phyloP scores from a whole-genome alignment of 2,113 vertebrate genomes.

The Silurus meridionalis region DNA sequence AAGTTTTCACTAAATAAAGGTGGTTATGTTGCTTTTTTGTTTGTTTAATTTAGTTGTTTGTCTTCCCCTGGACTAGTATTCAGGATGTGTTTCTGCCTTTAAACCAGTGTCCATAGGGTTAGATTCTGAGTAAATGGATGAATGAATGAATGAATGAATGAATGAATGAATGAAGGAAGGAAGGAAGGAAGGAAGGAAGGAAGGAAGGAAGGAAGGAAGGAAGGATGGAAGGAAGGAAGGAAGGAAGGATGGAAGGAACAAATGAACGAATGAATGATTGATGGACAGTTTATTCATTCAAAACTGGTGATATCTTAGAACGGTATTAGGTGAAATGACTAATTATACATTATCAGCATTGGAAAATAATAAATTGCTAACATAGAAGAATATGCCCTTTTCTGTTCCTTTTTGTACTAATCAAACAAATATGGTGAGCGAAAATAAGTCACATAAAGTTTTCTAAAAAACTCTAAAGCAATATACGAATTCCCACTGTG shows the following conservation, averaged over 20 bases:
- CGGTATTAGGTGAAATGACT: neutral
- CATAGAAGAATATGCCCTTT: neutral
- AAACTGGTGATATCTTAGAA: neutral
- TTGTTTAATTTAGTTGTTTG: too few species aligned
- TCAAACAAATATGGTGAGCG: neutral
- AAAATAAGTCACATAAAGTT: neutral
- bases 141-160: neutral
- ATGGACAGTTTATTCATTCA: neutral
- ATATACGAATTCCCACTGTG: neutral
- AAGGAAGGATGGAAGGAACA: neutral
- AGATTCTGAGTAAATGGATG: neutral
- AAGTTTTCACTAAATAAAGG: too few species aligned
- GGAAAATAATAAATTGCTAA: neutral
- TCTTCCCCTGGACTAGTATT: neutral
- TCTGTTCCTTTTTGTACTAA: neutral
- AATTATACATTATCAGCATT: neutral
- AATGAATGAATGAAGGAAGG: neutral
- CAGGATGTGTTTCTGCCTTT: neutral
- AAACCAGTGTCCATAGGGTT: neutral
- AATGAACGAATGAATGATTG: neutral
- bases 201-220: neutral
- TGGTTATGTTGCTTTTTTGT: too few species aligned
- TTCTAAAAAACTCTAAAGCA: neutral
- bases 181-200: neutral
- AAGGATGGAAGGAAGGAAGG: neutral